Evolutionary conservation across 2,888 invertebrate genomes (phyloP).

Genomic region (Ennomos erosarius): DNA sequence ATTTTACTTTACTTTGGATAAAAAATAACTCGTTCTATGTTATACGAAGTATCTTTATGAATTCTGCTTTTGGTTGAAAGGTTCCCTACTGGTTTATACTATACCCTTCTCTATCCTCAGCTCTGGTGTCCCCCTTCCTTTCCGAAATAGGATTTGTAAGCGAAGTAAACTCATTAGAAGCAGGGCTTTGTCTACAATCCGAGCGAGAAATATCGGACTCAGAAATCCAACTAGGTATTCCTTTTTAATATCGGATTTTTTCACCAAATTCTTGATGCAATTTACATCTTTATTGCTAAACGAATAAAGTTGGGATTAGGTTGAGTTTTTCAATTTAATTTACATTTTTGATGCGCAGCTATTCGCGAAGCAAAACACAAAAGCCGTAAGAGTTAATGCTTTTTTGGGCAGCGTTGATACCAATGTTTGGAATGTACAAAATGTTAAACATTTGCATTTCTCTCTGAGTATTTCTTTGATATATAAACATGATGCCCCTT

Average conservation of each 20-base stretch:
- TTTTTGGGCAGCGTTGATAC: constrained; percentile 16
- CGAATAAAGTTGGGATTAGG: constrained; percentile 14
- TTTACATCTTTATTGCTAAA: constrained; percentile 14
- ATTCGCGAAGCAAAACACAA: constrained; percentile 24
- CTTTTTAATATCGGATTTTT: constrained; percentile 30
- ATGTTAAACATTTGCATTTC: constrained; percentile 8
- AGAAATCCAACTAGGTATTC: constrained; percentile 42
- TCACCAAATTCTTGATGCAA: constrained; percentile 16
- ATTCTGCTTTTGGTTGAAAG: neutral
- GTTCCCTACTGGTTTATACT: neutral
- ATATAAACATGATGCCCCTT: neutral
- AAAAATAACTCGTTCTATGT: too few species aligned
- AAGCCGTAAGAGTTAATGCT: constrained; percentile 24
- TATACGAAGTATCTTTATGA: too few species aligned
- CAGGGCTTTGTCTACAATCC: constrained; percentile 52
- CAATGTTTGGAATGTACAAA: constrained; percentile 14
- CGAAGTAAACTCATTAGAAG: constrained; percentile 59
- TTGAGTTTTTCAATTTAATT: constrained; percentile 17
- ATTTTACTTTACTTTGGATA: too few species aligned
- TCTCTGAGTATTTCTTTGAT: constrained; percentile 1
- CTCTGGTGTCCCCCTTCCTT: constrained; percentile 16
- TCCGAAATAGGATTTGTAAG: constrained; percentile 55
- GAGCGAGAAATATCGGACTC: constrained; percentile 53
- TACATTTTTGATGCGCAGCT: constrained; percentile 29
- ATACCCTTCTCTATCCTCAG: neutral